phyloP scores from a whole-genome alignment of 2,113 vertebrate genomes.

The Tragelaphus strepsiceros region DNA sequence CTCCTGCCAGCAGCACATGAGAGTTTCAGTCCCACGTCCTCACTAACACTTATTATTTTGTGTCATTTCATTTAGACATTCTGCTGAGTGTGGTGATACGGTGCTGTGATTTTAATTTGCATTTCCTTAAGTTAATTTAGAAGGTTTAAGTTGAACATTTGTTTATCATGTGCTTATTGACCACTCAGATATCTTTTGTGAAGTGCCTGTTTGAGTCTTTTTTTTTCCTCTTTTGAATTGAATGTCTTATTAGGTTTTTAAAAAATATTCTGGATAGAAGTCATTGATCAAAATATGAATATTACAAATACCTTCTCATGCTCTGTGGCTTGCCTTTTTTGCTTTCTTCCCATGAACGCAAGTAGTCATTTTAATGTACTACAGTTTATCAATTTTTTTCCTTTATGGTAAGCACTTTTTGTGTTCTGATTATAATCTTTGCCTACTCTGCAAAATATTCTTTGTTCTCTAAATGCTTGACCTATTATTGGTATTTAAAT shows the following conservation, averaged over 20 bases:
- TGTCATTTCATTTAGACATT: neutral
- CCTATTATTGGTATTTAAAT: neutral
- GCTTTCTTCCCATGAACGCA: neutral
- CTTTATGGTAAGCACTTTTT: neutral
- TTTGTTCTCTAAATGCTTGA: neutral
- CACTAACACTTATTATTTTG: neutral
- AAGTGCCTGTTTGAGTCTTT: neutral
- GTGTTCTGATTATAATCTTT: neutral
- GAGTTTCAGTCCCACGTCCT: conserved; percentile 3
- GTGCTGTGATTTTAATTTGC: neutral
- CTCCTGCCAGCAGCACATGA: neutral
- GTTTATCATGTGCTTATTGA: neutral
- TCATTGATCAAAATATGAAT: neutral
- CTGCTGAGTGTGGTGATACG: neutral
- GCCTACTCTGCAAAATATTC: neutral
- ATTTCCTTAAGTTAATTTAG: neutral
- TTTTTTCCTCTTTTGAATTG: neutral
- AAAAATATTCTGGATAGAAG: neutral
- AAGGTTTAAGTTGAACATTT: conserved; percentile 11
- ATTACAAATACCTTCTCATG: neutral
- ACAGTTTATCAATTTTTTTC: neutral
- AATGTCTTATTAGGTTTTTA: neutral
- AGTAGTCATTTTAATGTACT: neutral
- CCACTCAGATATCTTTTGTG: neutral
- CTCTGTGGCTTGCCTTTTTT: conserved; percentile 1